These are phyloP conservation scores for Graptemys geographica DNA, from an alignment of 2,797 vertebrate species.

Conservation along the genomic window DNA sequence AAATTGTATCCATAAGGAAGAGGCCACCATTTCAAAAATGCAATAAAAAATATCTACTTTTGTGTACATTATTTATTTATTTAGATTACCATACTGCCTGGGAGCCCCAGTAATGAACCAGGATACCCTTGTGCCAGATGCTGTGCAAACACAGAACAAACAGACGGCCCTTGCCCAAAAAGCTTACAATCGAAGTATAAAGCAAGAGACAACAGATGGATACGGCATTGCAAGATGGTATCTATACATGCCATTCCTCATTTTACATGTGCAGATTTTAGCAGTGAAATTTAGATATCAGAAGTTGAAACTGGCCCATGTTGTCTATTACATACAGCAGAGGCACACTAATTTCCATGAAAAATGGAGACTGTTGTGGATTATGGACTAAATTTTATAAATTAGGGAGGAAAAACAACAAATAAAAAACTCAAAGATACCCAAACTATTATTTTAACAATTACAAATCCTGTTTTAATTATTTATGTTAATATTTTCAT, in stretches of 20 bases:
- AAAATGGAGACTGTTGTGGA: background rate
- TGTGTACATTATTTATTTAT: background rate
- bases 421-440: background rate
- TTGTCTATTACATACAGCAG: rapidly evolving
- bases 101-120: background rate
- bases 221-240: background rate
- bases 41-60: background rate
- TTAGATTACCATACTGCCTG: background rate
- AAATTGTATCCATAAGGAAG: background rate
- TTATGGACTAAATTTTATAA: background rate
- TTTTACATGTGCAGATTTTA: background rate
- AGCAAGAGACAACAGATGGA: background rate
- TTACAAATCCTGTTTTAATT: background rate
- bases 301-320: background rate
- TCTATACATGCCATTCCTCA: background rate
- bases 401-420: background rate
- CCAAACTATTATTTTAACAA: background rate
- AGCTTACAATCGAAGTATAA: background rate
- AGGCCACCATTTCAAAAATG: background rate
- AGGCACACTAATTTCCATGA: background rate
- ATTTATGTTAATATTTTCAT: background rate
- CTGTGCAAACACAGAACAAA: background rate
- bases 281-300: background rate
- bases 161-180: background rate
- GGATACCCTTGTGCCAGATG: background rate